These are phyloP conservation scores for Apis dorsata DNA, from an alignment of 1,140 invertebrate genomes.

Conservation along the genomic window DNA sequence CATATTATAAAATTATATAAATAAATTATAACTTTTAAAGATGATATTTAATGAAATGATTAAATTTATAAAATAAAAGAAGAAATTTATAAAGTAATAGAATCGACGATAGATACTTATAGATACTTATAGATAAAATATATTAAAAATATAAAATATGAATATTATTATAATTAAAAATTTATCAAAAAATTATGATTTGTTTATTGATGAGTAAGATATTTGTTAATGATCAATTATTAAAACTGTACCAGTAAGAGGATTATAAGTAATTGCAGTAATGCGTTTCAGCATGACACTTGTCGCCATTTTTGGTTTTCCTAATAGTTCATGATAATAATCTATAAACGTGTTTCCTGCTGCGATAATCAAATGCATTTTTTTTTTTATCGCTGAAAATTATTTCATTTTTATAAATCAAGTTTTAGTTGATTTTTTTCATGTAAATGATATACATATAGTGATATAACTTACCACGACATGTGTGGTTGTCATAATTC, in stretches of 20 bases:
- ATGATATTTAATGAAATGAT: too few relatives aligned
- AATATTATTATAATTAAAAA: too few relatives aligned
- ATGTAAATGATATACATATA: background rate
- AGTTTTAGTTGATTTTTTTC: background rate
- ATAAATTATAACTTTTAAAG: too few relatives aligned
- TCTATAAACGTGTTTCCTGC: constrained; percentile 67
- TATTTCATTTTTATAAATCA: background rate
- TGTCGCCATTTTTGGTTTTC: constrained; percentile 68
- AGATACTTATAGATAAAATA: too few relatives aligned
- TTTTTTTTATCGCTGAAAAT: constrained; percentile 56
- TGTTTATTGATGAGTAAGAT: background rate
- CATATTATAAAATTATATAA: background rate
- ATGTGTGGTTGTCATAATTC: constrained; percentile 79
- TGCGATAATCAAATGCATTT: constrained; percentile 63
- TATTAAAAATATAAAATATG: too few relatives aligned
- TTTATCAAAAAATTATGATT: background rate
- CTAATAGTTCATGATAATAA: constrained; percentile 74
- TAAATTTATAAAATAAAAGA: too few relatives aligned
- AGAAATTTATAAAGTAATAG: too few relatives aligned
- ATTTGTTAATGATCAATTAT: background rate
- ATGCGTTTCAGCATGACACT: constrained; percentile 42
- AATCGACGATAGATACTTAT: too few relatives aligned
- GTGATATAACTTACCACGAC: constrained; percentile 72
- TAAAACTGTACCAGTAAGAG: constrained; percentile 67
- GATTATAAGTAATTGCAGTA: constrained; percentile 70